These are phyloP conservation scores for Desoria tigrina DNA, from an alignment of 2,888 invertebrate species.

Conservation along the genomic window DNA sequence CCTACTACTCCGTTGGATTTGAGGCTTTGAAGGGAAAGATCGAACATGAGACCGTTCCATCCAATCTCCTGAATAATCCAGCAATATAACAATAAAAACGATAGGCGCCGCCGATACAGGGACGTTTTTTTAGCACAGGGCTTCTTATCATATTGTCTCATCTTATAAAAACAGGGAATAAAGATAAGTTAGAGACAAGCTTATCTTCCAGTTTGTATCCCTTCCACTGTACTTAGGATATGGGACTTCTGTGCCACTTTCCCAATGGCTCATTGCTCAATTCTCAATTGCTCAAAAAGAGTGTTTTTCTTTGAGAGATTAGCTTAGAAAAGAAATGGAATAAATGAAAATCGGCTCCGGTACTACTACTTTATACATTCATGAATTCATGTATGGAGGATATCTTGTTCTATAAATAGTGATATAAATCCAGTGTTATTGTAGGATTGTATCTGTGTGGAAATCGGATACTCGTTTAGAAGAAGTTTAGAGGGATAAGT, in stretches of 20 bases:
- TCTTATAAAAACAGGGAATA: too few relatives aligned
- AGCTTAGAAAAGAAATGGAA: constrained; percentile 1
- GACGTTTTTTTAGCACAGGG: constrained; percentile 5
- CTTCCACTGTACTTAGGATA: too few relatives aligned
- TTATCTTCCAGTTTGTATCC: too few relatives aligned
- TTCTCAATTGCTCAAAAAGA: too few relatives aligned
- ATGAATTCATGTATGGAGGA: neutral
- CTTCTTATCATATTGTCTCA: neutral
- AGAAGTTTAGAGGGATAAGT: neutral
- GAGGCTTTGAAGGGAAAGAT: too few relatives aligned
- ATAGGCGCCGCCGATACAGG: neutral
- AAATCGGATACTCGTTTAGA: too few relatives aligned
- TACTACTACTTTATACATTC: too few relatives aligned
- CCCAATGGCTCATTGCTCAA: constrained; percentile 1
- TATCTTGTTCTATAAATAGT: neutral
- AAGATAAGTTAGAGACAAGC: too few relatives aligned
- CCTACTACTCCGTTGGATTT: too few relatives aligned
- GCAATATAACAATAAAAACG: constrained; percentile 14
- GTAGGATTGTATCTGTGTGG: too few relatives aligned
- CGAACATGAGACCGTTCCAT: too few relatives aligned
- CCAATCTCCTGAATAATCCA: too few relatives aligned
- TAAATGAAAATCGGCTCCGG: neutral
- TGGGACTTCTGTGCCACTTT: constrained; percentile 1
- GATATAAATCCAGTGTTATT: neutral
- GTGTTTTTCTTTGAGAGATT: constrained; percentile 9